Percentiles rank a stretch among this genome's conserved stretches.
These are phyloP conservation scores for Meleagris gallopavo DNA, from an alignment of 2,113 vertebrate species.

Conservation along the genomic window DNA sequence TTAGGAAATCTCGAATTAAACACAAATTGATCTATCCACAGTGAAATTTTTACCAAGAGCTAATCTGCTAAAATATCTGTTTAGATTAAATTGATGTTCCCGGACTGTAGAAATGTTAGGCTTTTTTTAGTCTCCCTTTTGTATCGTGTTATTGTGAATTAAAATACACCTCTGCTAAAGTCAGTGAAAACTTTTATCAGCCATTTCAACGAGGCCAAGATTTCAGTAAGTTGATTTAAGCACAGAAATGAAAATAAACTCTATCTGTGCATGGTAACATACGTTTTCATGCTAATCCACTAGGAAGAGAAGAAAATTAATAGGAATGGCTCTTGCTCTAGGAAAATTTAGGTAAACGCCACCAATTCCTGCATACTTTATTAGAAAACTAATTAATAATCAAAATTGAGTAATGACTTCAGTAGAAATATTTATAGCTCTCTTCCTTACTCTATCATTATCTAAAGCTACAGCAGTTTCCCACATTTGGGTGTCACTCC, in stretches of 20 bases:
- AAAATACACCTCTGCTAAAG: neutral
- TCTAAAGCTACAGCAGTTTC: neutral
- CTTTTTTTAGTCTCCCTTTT: neutral
- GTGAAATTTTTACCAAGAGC: neutral
- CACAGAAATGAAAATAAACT: neutral
- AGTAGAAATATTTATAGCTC: slow-evolving; percentile 8
- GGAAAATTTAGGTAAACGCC: slow-evolving; percentile 25
- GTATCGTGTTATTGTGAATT: neutral
- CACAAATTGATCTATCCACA: neutral
- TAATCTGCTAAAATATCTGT: neutral
- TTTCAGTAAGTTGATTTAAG: neutral
- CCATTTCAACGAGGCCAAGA: neutral
- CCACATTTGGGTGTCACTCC: neutral
- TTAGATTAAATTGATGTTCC: neutral
- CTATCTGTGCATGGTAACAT: neutral
- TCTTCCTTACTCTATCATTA: slow-evolving; percentile 13
- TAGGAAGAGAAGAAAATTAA: neutral
- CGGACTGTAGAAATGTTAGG: accelerated
- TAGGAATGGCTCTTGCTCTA: neutral
- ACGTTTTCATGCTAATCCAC: neutral
- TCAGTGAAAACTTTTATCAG: neutral
- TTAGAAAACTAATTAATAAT: slow-evolving; percentile 31
- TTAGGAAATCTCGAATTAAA: neutral
- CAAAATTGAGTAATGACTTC: neutral
- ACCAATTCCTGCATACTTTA: neutral